Conservation (phyloP, 2,888 invertebrate genomes). For the Brassicogethes aeneus region DNA sequence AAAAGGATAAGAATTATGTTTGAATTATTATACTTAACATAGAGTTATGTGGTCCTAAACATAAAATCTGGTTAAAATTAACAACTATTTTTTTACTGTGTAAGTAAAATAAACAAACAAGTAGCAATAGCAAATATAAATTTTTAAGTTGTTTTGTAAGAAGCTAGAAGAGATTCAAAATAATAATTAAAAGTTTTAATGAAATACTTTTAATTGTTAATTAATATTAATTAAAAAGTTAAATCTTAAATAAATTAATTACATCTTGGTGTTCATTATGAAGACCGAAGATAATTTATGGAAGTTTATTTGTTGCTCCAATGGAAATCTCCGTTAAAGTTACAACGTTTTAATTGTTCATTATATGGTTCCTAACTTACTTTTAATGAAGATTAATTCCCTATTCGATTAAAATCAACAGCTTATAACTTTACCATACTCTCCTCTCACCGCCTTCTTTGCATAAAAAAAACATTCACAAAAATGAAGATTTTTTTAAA, state of each 20-base stretch:
- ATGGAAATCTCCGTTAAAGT: constrained; percentile 3
- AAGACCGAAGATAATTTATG: neutral
- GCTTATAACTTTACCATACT: constrained; percentile 13
- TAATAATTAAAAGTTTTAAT: neutral
- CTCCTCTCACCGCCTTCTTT: neutral
- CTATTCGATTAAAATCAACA: constrained; percentile 26
- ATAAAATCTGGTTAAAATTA: too few relatives aligned
- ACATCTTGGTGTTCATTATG: neutral
- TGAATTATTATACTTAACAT: too few relatives aligned
- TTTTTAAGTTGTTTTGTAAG: too few relatives aligned
- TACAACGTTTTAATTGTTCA: constrained; percentile 27
- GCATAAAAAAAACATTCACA: neutral
- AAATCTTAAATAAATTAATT: neutral
- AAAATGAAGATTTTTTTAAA: too few relatives aligned
- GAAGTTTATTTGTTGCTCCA: constrained; percentile 3
- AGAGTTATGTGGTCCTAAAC: too few relatives aligned
- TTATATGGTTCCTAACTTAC: constrained; percentile 29
- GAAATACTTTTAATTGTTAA: neutral
- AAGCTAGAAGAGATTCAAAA: too few relatives aligned
- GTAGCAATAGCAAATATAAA: too few relatives aligned
- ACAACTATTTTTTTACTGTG: too few relatives aligned
- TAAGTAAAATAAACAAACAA: too few relatives aligned
- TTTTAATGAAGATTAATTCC: constrained; percentile 33
- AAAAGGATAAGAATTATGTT: too few relatives aligned
- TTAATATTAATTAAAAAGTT: constrained; percentile 1